A percentile compares a stretch with the other conserved stretches of the same genome.
Conservation (phyloP, 1,140 invertebrate species). For the Branchinecta lynchi region DNA sequence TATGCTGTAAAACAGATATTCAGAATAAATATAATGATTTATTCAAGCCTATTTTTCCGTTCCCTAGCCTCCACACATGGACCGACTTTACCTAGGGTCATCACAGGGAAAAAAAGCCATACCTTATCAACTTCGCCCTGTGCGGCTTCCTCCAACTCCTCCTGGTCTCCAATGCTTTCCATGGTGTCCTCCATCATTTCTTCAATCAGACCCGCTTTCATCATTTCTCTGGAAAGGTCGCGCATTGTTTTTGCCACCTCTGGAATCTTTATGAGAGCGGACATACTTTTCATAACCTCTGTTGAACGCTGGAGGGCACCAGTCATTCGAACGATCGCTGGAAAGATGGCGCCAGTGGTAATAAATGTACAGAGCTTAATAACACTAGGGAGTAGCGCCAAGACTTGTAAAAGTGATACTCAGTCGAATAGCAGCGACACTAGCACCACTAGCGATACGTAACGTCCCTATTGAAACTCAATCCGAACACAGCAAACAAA, state of each 20-base stretch:
- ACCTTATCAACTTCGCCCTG: slow-evolving; percentile 85
- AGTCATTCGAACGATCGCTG: slow-evolving; percentile 70
- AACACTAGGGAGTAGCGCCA: no score
- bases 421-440: no score
- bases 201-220: slow-evolving; percentile 95
- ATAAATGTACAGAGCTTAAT: no score
- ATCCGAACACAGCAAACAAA: no score
- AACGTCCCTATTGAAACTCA: no score
- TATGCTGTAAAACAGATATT: no score
- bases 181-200: slow-evolving; percentile 99
- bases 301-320: slow-evolving; percentile 82
- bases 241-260: slow-evolving; percentile 92
- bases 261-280: slow-evolving; percentile 68
- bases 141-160: slow-evolving; percentile 81
- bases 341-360: slow-evolving; percentile 22
- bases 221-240: slow-evolving; percentile 97
- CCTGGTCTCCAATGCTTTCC: slow-evolving; percentile 71
- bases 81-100: background rate
- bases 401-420: no score
- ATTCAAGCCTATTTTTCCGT: no score
- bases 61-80: background rate
- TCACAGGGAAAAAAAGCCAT: slow-evolving; percentile 17
- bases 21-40: no score
- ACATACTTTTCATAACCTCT: slow-evolving; percentile 95
- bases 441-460: no score